Conservation (phyloP, 2,888 invertebrate genomes). For the Pegoplata infirma region DNA sequence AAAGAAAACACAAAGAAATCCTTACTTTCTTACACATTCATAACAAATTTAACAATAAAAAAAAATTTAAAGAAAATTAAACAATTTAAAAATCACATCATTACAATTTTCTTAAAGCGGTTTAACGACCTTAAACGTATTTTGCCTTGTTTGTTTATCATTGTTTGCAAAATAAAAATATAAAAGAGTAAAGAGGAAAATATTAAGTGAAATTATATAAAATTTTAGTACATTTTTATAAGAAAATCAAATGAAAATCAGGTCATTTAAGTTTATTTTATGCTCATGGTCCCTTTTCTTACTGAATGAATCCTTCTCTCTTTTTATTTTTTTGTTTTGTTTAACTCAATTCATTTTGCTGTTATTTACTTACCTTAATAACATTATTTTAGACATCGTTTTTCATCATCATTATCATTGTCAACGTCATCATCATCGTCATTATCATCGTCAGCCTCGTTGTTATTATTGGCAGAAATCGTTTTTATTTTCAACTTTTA, state of each 20-base stretch:
- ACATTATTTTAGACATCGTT: slow-evolving; percentile 55
- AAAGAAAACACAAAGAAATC: background rate
- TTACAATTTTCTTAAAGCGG: slow-evolving; percentile 14
- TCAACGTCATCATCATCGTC: slow-evolving; percentile 32
- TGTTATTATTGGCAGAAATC: slow-evolving; percentile 51
- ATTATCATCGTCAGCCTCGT: background rate
- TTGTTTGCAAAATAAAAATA: slow-evolving; percentile 24
- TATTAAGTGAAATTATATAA: slow-evolving; percentile 48
- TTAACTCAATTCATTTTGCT: slow-evolving; percentile 55
- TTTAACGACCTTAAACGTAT: slow-evolving; percentile 36
- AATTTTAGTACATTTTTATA: slow-evolving; percentile 48
- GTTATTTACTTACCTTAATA: slow-evolving; percentile 62
- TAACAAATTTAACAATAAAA: background rate
- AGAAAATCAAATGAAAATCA: slow-evolving; percentile 55
- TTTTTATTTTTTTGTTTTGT: slow-evolving; percentile 29
- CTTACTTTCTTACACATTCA: background rate
- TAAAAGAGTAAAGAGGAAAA: background rate
- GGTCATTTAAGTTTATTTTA: slow-evolving; percentile 58
- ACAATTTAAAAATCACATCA: slow-evolving; percentile 28
- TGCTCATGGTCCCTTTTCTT: slow-evolving; percentile 33
- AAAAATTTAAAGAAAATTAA: slow-evolving; percentile 10
- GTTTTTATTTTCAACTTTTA: slow-evolving; percentile 39
- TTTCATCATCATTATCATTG: slow-evolving; percentile 37
- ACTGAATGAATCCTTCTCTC: background rate
- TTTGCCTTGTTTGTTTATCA: slow-evolving; percentile 43